Conservation (phyloP, 1,140 invertebrate genomes). For the Drosophila bipectinata region DNA sequence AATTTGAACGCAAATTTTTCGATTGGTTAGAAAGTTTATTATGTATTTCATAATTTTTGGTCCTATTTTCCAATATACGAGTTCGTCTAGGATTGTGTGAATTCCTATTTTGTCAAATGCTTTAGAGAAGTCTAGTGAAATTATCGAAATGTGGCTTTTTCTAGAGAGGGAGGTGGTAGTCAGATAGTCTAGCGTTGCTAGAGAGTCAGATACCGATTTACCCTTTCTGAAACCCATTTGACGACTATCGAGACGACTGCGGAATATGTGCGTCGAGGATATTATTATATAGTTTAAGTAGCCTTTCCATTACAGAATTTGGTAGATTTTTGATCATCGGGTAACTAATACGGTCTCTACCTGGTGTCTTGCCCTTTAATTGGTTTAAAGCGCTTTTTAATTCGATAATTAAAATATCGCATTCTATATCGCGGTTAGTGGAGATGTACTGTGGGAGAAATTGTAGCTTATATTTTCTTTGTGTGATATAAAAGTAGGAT, state of each 20-base stretch:
- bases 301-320: too few relatives aligned
- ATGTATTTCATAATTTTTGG: neutral
- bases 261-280: too few relatives aligned
- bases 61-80: neutral
- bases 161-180: neutral
- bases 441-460: too few relatives aligned
- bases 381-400: neutral
- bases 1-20: neutral
- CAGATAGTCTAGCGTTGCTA: neutral
- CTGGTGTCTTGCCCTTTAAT: neutral
- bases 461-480: too few relatives aligned
- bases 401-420: too few relatives aligned
- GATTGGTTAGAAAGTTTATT: neutral
- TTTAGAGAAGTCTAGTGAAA: conserved; percentile 1
- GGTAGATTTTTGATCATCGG: too few relatives aligned
- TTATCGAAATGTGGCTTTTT: neutral
- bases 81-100: conserved; percentile 1
- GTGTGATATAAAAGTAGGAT: neutral
- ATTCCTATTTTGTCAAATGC: neutral
- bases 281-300: too few relatives aligned
- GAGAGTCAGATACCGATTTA: conserved; percentile 11
- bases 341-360: too few relatives aligned
- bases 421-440: too few relatives aligned
- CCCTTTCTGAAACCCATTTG: conserved; percentile 5
- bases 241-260: conserved; percentile 6